A percentile compares a stretch with the other conserved stretches of the same genome.
phyloP scores from a whole-genome alignment of 1,140 invertebrate genomes.

The Zaprionus nigranus region DNA sequence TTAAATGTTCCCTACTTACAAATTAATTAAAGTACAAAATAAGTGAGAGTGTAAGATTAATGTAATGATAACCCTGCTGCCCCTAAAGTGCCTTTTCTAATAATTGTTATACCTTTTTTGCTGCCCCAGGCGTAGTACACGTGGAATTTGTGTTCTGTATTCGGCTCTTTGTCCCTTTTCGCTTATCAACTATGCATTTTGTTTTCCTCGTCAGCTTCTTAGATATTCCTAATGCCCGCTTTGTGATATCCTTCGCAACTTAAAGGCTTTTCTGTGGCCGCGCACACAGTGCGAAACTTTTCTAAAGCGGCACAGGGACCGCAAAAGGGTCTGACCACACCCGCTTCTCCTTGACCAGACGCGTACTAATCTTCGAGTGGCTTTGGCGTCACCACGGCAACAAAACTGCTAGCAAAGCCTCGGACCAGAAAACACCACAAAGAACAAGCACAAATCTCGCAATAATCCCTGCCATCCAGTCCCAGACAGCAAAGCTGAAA shows the following conservation, averaged over 20 bases:
- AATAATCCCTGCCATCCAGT: slow-evolving; percentile 25
- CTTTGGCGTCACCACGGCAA: slow-evolving; percentile 37
- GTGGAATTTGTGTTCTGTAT: slow-evolving; percentile 10
- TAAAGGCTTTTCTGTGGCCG: slow-evolving; percentile 44
- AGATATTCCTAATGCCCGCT: slow-evolving; percentile 39
- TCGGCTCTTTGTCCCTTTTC: slow-evolving; percentile 17
- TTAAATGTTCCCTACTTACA: not conserved
- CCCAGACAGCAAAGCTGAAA: slow-evolving; percentile 20
- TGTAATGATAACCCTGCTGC: slow-evolving; percentile 6
- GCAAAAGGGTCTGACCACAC: slow-evolving; percentile 38
- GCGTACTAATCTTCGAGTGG: slow-evolving; percentile 34
- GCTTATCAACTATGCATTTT: slow-evolving; percentile 50
- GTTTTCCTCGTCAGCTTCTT: slow-evolving; percentile 11
- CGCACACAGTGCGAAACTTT: slow-evolving; percentile 32
- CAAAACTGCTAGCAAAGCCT: slow-evolving; percentile 30
- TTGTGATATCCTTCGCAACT: slow-evolving; percentile 46
- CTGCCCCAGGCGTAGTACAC: slow-evolving; percentile 14
- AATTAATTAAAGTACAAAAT: slow-evolving; percentile 27
- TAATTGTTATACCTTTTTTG: slow-evolving; percentile 18
- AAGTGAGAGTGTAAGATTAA: not conserved
- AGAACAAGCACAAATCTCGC: slow-evolving; percentile 43
- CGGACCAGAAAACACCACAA: slow-evolving; percentile 35
- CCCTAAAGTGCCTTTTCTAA: slow-evolving; percentile 12
- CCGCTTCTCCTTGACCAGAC: slow-evolving; percentile 25
- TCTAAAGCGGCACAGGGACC: slow-evolving; percentile 21